Evolutionary conservation across 1,140 invertebrate genomes (phyloP), one percentile per base, ranked within the genome.

Genomic region (Drosophila kanapiae): DNA sequence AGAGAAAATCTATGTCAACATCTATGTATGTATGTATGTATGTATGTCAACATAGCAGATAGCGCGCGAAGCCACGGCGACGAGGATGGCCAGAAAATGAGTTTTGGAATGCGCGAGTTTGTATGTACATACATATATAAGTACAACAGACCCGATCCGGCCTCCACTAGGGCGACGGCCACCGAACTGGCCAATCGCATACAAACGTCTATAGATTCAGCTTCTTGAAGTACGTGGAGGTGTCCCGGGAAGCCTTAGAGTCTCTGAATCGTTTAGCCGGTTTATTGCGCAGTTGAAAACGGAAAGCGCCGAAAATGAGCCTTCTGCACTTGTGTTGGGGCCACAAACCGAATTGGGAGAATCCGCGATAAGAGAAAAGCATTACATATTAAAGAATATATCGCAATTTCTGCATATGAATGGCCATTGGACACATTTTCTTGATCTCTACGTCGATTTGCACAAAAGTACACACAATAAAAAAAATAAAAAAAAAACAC

Each of bases 91-190:
- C 70, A 79, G 29, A 65, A 67, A 14, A 74, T 79, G 61, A 78
- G 83, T 7, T 92, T 91, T 10, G 91, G 91, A 14, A 72, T 90
- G 72, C 65, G 78, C 0, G 86, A 92, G 47, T 82, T 92, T 23
- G 23, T 23, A 23, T 23, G 23, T 23, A 23, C n/a, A n/a, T n/a
- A n/a, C n/a, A n/a, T n/a, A n/a, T n/a, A n/a, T n/a, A n/a, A n/a
- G n/a, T n/a, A n/a, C n/a, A 76, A 71, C 47, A 60, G 75, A 38
- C 6, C 18, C 2, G 81, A 82, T 10, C 60, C 51, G 11, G 53
- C 47, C 1, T 11, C 35, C 33, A 48, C 18, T 54, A 2, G 33
- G 14, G 53, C 33, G 18, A 13, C 13, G 14, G 40, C 11, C 0
- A 3, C 40, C 5, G 54, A 65, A 10, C 27, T 2, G 31, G 13